Conservation (phyloP, 2,888 invertebrate species). For the Ceramica pisi region DNA sequence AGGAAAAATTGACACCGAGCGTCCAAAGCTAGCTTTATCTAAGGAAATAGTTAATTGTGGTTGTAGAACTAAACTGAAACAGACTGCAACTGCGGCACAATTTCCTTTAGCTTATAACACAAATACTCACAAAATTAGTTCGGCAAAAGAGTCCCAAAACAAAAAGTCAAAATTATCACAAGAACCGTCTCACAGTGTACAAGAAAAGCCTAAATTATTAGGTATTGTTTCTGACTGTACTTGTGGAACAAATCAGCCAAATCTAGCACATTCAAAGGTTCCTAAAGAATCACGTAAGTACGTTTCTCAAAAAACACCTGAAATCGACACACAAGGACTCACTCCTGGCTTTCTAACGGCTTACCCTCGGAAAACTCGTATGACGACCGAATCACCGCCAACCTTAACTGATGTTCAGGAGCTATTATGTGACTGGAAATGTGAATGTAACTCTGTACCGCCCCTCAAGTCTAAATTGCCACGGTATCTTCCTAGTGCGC, state of each 20-base stretch:
- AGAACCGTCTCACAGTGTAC: not conserved
- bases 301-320: not conserved
- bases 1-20: not conserved
- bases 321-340: not conserved
- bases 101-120: not conserved
- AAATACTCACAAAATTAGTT: not conserved
- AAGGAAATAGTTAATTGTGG: not conserved
- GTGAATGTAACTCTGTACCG: not conserved
- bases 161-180: not conserved
- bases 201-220: not conserved
- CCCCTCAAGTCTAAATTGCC: not conserved
- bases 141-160: constrained; percentile 3
- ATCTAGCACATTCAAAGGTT: not conserved
- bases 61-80: not conserved
- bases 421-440: not conserved
- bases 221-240: not conserved
- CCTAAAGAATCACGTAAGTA: not conserved
- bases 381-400: not conserved
- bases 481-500: not conserved
- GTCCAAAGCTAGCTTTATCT: not conserved
- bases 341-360: not conserved
- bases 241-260: not conserved
- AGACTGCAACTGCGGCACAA: not conserved
- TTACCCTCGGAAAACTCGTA: not conserved
- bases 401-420: not conserved